Conservation (phyloP, 2,797 vertebrate species). For the Adelosebastes latens region DNA sequence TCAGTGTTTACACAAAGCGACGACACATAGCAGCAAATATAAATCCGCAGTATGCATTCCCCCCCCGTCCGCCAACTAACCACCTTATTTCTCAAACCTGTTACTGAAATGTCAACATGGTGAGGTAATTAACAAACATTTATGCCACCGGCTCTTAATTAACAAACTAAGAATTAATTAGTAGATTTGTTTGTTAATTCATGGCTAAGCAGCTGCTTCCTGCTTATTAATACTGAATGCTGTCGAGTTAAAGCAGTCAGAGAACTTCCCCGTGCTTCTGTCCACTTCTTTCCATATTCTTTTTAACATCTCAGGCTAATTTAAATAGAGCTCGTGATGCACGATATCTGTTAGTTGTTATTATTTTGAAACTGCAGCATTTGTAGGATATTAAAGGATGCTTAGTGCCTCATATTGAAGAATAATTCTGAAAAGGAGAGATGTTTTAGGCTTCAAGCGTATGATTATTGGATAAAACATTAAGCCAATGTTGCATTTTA, state of each 20-base stretch:
- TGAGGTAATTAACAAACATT: conserved; percentile 55
- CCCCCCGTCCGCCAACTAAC: background rate
- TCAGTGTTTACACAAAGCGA: conserved; percentile 35
- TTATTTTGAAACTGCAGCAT: background rate
- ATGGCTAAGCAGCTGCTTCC: conserved; percentile 41
- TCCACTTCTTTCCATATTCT: background rate
- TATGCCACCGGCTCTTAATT: conserved; percentile 56
- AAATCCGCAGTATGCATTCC: conserved; percentile 7
- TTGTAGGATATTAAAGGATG: background rate
- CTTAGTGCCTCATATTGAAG: background rate
- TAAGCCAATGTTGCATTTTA: conserved; percentile 49
- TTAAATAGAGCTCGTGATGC: background rate
- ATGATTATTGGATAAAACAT: conserved; percentile 40
- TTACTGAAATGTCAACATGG: conserved; percentile 45
- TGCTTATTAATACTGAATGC: conserved; percentile 27
- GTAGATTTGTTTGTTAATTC: conserved; percentile 58
- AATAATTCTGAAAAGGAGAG: conserved; percentile 36
- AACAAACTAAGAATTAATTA: conserved; percentile 61
- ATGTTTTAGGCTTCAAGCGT: conserved; percentile 18
- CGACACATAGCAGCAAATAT: background rate
- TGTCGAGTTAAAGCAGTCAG: background rate
- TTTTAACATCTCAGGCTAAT: background rate
- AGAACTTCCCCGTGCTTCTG: conserved; percentile 12
- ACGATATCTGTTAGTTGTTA: background rate
- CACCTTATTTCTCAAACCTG: conserved; percentile 35